A percentile compares a stretch with the other conserved stretches of the same genome.
These are phyloP conservation scores for Ommatoiulus sabulosus DNA, from an alignment of 2,888 invertebrate species.

Conservation along the genomic window DNA sequence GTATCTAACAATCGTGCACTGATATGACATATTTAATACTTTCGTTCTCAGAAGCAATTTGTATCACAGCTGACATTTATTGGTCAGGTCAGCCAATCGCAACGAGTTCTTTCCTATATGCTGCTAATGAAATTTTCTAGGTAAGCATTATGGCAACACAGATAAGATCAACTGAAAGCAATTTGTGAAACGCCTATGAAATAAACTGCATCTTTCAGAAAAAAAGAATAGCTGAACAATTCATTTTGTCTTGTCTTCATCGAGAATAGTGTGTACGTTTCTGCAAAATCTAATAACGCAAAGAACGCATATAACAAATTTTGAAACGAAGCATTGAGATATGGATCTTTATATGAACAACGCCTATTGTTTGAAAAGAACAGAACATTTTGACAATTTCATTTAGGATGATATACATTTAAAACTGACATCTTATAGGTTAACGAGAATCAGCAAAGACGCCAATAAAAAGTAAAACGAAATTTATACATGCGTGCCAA, in stretches of 20 bases:
- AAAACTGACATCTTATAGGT: neutral
- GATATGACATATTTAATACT: neutral
- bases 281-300: neutral
- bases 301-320: neutral
- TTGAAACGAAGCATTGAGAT: neutral
- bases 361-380: neutral
- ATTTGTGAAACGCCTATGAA: constrained; percentile 1
- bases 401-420: neutral
- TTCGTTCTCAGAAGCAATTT: neutral
- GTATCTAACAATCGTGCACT: too few species aligned
- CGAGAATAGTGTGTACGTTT: neutral
- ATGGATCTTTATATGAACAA: neutral
- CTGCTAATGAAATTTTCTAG: neutral
- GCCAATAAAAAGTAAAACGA: neutral
- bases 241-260: neutral
- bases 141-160: neutral
- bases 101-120: neutral
- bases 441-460: neutral
- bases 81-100: neutral
- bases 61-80: neutral
- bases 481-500: neutral
- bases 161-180: neutral
- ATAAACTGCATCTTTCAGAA: neutral
- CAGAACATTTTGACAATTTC: neutral
- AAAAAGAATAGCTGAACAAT: neutral